Evolutionary conservation across 92 coral and sea anemone genomes (phyloP).

Genomic region (Palythoa grandis): DNA sequence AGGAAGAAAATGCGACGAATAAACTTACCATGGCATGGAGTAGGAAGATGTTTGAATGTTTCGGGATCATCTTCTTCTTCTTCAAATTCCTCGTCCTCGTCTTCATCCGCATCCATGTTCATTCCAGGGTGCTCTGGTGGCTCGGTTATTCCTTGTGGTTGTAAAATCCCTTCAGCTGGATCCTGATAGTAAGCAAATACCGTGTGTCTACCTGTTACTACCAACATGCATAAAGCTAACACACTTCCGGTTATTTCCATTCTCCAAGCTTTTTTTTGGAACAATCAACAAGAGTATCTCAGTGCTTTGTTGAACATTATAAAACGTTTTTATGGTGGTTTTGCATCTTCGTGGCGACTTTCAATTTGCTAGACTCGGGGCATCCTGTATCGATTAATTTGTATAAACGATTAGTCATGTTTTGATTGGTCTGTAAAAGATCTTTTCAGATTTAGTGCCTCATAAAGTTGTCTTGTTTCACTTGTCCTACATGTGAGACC

Average conservation of each 20-base stretch:
- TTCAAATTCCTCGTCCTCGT: conserved; percentile 19
- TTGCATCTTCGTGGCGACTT: not conserved
- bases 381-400: not conserved
- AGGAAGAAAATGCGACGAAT: not conserved
- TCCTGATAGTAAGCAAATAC: conserved; percentile 12
- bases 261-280: not conserved
- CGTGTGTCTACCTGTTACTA: not conserved
- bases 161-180: conserved; percentile 39
- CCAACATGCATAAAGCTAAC: not conserved
- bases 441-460: not conserved
- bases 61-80: conserved; percentile 20
- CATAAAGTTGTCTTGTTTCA: not conserved
- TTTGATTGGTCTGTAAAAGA: not conserved
- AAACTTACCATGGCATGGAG: conserved; percentile 35
- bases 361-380: not conserved
- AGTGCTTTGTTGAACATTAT: no score
- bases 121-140: not conserved
- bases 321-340: not conserved
- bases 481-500: not conserved
- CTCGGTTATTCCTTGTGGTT: conserved; percentile 1
- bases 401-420: not conserved
- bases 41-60: conserved; percentile 31
- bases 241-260: not conserved
- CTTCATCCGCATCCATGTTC: conserved; percentile 20
- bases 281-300: not conserved